These are phyloP conservation scores for Cotesia chilonis DNA, from an alignment of 1,140 invertebrate species.

Conservation along the genomic window DNA sequence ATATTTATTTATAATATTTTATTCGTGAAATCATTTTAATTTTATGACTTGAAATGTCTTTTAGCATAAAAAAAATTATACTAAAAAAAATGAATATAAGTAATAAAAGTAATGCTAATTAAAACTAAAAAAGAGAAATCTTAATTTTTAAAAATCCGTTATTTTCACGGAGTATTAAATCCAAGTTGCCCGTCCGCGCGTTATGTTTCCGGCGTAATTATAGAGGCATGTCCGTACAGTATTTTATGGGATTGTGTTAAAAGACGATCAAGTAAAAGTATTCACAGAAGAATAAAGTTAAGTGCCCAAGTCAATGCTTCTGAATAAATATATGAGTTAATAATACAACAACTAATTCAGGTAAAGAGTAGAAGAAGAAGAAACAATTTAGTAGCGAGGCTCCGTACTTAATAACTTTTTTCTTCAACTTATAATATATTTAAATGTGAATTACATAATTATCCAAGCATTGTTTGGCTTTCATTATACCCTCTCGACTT, in stretches of 20 bases:
- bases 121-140: too few relatives aligned
- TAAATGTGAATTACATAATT: slow-evolving; percentile 57
- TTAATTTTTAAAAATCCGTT: slow-evolving; percentile 8
- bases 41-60: too few relatives aligned
- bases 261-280: slow-evolving; percentile 10
- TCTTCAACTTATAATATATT: slow-evolving; percentile 36
- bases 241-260: slow-evolving; percentile 18
- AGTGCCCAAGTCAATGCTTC: too few relatives aligned
- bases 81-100: too few relatives aligned
- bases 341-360: not conserved
- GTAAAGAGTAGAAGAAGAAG: too few relatives aligned
- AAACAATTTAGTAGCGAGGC: not conserved
- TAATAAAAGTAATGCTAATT: not conserved
- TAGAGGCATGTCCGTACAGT: slow-evolving; percentile 10
- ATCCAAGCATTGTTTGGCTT: slow-evolving; percentile 55
- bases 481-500: slow-evolving; percentile 46
- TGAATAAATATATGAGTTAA: slow-evolving; percentile 9
- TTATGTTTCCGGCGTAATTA: slow-evolving; percentile 40
- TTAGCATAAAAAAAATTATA: too few relatives aligned
- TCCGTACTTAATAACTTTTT: not conserved
- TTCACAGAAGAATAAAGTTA: too few relatives aligned
- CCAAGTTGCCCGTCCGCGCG: slow-evolving; percentile 33
- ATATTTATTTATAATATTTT: too few relatives aligned
- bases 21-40: too few relatives aligned
- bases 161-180: slow-evolving; percentile 56